Base-by-base conservation (phyloP, 2,888 invertebrate species). In the Choreutis nemorana region DNA sequence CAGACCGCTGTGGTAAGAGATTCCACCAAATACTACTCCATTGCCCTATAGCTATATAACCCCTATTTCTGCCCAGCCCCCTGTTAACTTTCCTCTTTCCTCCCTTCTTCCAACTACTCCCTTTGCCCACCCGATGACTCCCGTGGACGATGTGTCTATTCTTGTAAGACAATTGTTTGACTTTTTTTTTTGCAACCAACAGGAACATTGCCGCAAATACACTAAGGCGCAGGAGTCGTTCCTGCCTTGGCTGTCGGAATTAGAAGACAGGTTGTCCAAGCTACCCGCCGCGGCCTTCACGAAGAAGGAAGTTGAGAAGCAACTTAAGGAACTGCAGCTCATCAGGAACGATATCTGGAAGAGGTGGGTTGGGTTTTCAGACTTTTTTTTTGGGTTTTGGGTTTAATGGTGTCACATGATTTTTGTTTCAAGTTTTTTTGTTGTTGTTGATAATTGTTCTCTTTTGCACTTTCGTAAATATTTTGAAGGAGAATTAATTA, bases 281-380 rank as follows among this genome's bases (percentile, higher is more conserved):
- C 75, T 95, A 11, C 87, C 86, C 12, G 89, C 93, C 0, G 86
- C 88, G 1, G 87, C 87, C 1, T 89, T 94, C 68, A 90, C 91
- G 38, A 90, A 91, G 53, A 86, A 89, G 34, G 92, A 93, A 45
- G 86, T 95, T 9, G 94, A 94, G 54, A 89, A 89, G 44, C 94
- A 94, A 55, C 75, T 97, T 3, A 87, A 90, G 29, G 95, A 96
- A 47, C 72, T 96, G 31, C 93, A 94, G 50, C 84, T 85, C 27
- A 90, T 97, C 81, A 86, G 95, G 45, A 95, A 94, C 50, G 97
- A 97, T 48, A 87, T 96, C 1, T 91, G 94, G 89, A 93, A 94
- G 62, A 91, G 81, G 79, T 72, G 9, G 34, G 41, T 1, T n/a
- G 3, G 7, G 5, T 12, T 12, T 3, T 26, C 8, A 21, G 2